Base-by-base conservation (phyloP, 1,140 invertebrate genomes). In the Drosophila subobscura region DNA sequence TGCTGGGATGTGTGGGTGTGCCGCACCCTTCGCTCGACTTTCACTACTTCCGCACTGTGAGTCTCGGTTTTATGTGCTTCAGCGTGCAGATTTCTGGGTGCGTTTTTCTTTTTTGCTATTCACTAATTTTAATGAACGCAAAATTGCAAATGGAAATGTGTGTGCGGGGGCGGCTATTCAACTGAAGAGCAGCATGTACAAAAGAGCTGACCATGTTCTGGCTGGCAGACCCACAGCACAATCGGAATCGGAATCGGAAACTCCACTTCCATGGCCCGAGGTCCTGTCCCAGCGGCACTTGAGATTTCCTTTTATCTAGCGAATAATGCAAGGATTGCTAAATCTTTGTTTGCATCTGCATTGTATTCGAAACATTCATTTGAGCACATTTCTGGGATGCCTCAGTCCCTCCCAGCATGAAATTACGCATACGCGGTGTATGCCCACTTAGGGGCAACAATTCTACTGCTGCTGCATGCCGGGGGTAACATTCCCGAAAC, bases 81-180 rank as follows among this genome's bases (percentile, higher is more conserved):
- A 45, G 23, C 53, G n/a, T 44, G 49, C 50, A n/a, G n/a, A 16
- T 41, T 27, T 20, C 4, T 45, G 33, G 33, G 64, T 75, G 33
- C 46, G 46, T n/a, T n/a, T n/a, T n/a, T 59, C 52, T 56, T 77
- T 53, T 64, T 29, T 58, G 79, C 79, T 64, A 66, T 83, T 83
- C 79, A 83, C 79, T 65, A 75, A 83, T 83, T 83, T 83, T 78
- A 83, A 83, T 83, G 70, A 83, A 83, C 64, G 74, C 65, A 78
- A 83, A 83, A 83, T 83, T 83, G 79, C 83, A 83, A 83, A 71
- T 77, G 75, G 16, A 20, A 20, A 20, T 20, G 16, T 20, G 16
- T 20, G 16, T 20, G 16, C 16, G 16, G 0, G 0, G 16, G 70
- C 45, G 79, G 79, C 59, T 74, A 63, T 77, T 74, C 73, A 73